These are phyloP conservation scores for Pongo abelii DNA, from an alignment of 2,113 vertebrate genomes.

Conservation along the genomic window DNA sequence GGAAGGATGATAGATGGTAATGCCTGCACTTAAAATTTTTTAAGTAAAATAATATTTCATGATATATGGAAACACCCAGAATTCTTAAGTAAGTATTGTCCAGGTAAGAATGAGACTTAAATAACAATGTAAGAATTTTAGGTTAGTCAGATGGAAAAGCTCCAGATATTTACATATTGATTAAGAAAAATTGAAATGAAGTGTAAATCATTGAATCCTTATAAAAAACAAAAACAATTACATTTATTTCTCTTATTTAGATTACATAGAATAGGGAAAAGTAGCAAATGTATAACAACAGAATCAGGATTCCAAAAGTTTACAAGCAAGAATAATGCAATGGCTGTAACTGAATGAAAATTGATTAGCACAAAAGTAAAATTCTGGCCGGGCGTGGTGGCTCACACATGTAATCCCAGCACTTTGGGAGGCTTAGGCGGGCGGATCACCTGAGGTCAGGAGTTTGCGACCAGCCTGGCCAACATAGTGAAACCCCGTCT, in stretches of 20 bases:
- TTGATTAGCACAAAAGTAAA: neutral
- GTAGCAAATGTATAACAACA: neutral
- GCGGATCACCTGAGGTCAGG: too few relatives aligned
- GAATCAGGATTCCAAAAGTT: neutral
- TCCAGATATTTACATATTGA: neutral
- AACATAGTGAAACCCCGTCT: too few relatives aligned
- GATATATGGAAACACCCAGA: neutral
- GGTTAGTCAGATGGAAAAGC: neutral
- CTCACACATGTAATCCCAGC: too few relatives aligned
- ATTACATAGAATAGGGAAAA: neutral
- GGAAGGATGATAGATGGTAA: neutral
- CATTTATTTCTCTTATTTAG: neutral
- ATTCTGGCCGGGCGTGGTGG: neutral
- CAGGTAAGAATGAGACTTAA: neutral
- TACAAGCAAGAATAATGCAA: neutral
- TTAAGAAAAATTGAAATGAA: conserved; percentile 22
- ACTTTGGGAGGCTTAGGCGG: too few relatives aligned
- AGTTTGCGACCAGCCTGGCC: too few relatives aligned
- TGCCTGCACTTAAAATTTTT: neutral
- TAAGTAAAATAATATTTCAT: conserved; percentile 3
- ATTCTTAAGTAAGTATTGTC: neutral
- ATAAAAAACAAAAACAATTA: neutral
- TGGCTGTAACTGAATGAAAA: neutral
- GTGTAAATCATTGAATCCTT: neutral
- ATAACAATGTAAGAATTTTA: neutral